Evolutionary conservation across 2,113 vertebrate genomes (phyloP).

Genomic region (Neodon shergylaensis): DNA sequence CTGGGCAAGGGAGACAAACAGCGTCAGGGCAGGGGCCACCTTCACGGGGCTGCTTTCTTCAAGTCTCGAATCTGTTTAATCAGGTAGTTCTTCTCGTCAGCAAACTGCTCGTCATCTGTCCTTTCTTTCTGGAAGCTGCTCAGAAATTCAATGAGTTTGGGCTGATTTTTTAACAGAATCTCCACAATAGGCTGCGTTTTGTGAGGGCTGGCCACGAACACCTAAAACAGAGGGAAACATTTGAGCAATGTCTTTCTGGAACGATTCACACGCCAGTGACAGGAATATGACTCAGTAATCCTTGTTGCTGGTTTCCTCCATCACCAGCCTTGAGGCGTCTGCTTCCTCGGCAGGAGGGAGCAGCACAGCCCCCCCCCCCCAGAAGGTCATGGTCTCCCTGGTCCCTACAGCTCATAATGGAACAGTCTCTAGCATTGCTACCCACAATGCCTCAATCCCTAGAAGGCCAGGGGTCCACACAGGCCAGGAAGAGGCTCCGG

Average conservation of each 20-base stretch:
- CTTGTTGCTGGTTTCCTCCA: not conserved
- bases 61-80: constrained; percentile 98
- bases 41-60: constrained; percentile 91
- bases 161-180: constrained; percentile 97
- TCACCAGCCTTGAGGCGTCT: not conserved
- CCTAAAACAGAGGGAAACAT: constrained; percentile 85
- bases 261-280: not conserved
- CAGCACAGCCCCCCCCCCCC: no score
- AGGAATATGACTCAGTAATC: not conserved
- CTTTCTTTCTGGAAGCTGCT: constrained; percentile 97
- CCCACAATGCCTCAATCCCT: not conserved
- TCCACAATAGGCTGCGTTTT: constrained; percentile 98
- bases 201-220: constrained; percentile 98
- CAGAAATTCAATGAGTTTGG: constrained; percentile 98
- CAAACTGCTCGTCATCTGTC: constrained; percentile 97
- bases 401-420: not conserved
- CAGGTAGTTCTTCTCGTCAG: constrained; percentile 98
- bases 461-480: not conserved
- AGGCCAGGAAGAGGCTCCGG: not conserved
- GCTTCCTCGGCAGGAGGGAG: not conserved
- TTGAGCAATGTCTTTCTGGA: not conserved
- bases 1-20: constrained; percentile 56
- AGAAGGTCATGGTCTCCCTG: not conserved
- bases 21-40: not conserved
- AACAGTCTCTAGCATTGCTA: not conserved